A percentile compares a stretch with the other conserved stretches of the same genome.
These are phyloP conservation scores for Leptura quadrifasciata DNA, from an alignment of 2,888 invertebrate species.

Conservation along the genomic window DNA sequence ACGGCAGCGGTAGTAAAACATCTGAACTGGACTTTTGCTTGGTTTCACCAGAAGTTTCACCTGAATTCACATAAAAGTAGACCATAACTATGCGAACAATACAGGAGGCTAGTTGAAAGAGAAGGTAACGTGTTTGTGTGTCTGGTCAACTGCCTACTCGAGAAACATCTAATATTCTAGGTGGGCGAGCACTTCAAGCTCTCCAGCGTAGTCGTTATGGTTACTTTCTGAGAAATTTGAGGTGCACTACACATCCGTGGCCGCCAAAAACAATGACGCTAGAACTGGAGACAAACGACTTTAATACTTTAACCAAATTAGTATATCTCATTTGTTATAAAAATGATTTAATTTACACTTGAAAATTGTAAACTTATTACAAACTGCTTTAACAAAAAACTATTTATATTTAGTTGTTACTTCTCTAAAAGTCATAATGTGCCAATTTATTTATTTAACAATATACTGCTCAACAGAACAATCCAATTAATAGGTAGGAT, in stretches of 20 bases:
- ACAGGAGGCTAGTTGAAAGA: background rate
- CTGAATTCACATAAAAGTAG: conserved; percentile 3
- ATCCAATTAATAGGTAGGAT: no score
- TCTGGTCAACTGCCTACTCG: conserved; percentile 8
- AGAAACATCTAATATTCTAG: conserved; percentile 11
- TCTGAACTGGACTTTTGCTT: background rate
- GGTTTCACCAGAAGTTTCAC: background rate
- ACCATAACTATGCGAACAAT: background rate
- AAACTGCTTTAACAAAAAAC: no score
- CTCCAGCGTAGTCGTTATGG: conserved; percentile 19
- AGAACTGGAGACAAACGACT: background rate
- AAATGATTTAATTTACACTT: background rate
- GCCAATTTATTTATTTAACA: no score
- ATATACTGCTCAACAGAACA: no score
- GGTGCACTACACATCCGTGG: conserved; percentile 11
- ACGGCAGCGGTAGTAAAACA: background rate
- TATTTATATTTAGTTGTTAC: no score
- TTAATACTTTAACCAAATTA: background rate
- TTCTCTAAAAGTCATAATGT: no score
- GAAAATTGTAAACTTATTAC: no score
- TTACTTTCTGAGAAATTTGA: conserved; percentile 16
- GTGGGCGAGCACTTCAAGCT: background rate
- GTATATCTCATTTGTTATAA: background rate
- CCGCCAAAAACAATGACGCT: background rate
- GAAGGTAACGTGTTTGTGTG: background rate